Evolutionary conservation across 2,888 invertebrate species (phyloP), one percentile per base, ranked within the genome.

Genomic region (Microctonus brassicae): DNA sequence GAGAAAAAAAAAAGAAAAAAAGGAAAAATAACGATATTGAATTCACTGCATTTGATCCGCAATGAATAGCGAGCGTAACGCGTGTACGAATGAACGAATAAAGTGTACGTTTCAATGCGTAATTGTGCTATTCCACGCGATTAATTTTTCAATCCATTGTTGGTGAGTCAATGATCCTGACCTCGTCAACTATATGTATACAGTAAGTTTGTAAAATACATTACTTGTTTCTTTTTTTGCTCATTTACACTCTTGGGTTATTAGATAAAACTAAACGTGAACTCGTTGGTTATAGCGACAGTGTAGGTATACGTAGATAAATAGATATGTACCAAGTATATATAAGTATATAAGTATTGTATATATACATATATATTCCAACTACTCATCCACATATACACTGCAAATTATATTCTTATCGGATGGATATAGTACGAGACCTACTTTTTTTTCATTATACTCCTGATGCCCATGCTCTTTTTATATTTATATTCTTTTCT

Each of bases 71-170:
- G 20, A 26, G 17, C 7, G n/a, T n/a, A 63, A 24, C 6, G 53
- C 53, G 17, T 33, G 53, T 22, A 29, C 64, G 20, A 53, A 64
- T 64, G 64, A 64, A 64, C 52, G 24, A 33, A 53, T 34, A n/a
- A 55, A 64, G 5, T 39, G 22, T 29, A 34, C 53, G 17, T 47
- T 47, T 52, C 34, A 52, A 66, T 66, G 66, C 66, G 66, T 66
- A 57, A 66, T 66, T 66, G 57, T 36, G 55, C 66, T 55, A 66
- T 66, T 66, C 66, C 66, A 66, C 39, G 57, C 57, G 55, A 66
- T 66, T 66, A 66, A 66, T 42, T 42, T 66, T 47, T 66, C 42
- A 57, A 66, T 57, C 57, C 39, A 20, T 47, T 47, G 36, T 24
- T n/a, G 26, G 26, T 26, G 7, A 29, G 57, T 13, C 66, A 7